Evolutionary conservation across 2,113 vertebrate species (phyloP), one percentile per base, ranked within the genome.

Genomic region (Gobio gobio): DNA sequence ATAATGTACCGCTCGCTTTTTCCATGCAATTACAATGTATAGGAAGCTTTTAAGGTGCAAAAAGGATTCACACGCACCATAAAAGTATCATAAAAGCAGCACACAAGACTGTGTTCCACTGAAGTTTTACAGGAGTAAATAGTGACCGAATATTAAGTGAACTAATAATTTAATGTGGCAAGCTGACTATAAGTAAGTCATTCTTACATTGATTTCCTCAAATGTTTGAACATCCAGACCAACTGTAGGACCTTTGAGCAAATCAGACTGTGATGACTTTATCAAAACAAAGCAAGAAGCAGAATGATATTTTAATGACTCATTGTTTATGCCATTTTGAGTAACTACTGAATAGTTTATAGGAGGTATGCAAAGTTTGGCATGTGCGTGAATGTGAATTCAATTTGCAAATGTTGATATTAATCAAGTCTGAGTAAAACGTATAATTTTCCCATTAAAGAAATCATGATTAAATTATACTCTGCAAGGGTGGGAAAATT

Each of bases 181-280:
- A 20, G 2, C 16, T 4, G 33, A 36, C 14, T 22, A 36, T 14
- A 40, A 8, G 29, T 3, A 20, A 26, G 12, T 29, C 2, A 70
- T 43, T 43, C n/a, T 0, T 59, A 59, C n/a, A 61, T 4, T 61
- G 58, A n/a, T 24, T 61, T 61, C 64, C 18, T 16, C 9, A 40
- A 70, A 70, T 70, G 29, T 74, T n/a, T 49, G 13, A 45, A 75
- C 47, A 75, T 75, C 47, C 14, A 76, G 47, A 51, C 14, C 68
- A 70, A 3, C 14, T 20, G 5, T 18, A 54, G 16, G 51, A 54
- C 16, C 51, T 54, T 18, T 18, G 54, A 56, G 54, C 54, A 56
- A 56, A 56, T 56, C 18, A 56, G 51, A 2, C 51, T 56, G 51
- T 56, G 51, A 20, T 1, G 51, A 56, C 18, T 0, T 56, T 18